Conservation (phyloP, 2,888 invertebrate species). For the Apocheima hispidaria region DNA sequence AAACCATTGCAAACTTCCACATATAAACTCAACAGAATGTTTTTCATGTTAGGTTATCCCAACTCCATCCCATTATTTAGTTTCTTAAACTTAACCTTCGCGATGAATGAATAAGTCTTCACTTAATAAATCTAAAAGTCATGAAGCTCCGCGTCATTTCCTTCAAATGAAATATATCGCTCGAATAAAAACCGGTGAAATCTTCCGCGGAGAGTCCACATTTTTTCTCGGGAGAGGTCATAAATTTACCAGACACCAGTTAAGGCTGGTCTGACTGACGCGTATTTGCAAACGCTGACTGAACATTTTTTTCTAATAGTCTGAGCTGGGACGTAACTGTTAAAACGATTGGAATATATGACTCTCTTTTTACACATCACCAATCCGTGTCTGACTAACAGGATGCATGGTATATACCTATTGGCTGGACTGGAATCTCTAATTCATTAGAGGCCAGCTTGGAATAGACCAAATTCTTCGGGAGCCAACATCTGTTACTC, state of each 20-base stretch:
- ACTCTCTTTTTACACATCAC: too few species aligned
- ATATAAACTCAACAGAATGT: neutral
- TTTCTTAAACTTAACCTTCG: conserved; percentile 11
- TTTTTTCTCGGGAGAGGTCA: conserved; percentile 65
- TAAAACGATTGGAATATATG: too few species aligned
- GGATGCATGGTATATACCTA: too few species aligned
- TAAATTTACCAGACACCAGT: conserved; percentile 66
- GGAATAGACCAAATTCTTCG: too few species aligned
- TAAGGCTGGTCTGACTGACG: conserved; percentile 44
- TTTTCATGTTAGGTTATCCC: neutral
- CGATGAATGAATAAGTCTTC: conserved; percentile 18
- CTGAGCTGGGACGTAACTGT: neutral
- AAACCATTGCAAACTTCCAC: neutral
- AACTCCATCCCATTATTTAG: neutral
- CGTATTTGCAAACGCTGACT: conserved; percentile 31
- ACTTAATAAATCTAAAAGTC: conserved; percentile 64
- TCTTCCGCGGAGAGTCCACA: conserved; percentile 68
- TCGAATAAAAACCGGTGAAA: conserved; percentile 71
- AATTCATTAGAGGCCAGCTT: too few species aligned
- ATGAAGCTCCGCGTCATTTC: conserved; percentile 69
- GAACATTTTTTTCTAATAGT: conserved; percentile 1
- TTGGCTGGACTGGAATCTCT: too few species aligned
- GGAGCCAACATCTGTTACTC: too few species aligned
- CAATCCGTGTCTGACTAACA: too few species aligned
- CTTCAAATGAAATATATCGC: conserved; percentile 71